A percentile compares a stretch with the other conserved stretches of the same genome.
phyloP scores from a whole-genome alignment of 1,140 invertebrate genomes.

The Dolichoris vasculosae region DNA sequence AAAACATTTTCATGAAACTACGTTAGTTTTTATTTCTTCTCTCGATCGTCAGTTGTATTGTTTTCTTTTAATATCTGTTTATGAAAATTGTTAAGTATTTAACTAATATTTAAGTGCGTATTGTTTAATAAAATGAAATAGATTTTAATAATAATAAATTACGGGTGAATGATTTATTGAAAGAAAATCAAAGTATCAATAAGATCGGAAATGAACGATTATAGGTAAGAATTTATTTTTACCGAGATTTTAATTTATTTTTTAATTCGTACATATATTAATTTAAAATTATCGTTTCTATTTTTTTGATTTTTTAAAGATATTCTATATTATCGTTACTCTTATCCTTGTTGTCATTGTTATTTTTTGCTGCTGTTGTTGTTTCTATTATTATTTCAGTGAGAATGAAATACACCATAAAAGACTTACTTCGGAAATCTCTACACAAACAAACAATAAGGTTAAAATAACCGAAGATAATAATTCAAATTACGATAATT shows the following conservation, averaged over 20 bases:
- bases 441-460: background rate
- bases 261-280: background rate
- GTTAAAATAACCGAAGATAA: background rate
- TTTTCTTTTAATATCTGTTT: background rate
- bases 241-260: background rate
- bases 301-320: background rate
- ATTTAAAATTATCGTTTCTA: background rate
- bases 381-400: background rate
- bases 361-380: no score
- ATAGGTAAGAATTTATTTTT: background rate
- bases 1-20: background rate
- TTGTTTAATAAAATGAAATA: background rate
- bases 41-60: background rate
- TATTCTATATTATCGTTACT: background rate
- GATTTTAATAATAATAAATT: background rate
- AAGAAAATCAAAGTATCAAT: background rate
- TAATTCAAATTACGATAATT: background rate
- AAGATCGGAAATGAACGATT: background rate
- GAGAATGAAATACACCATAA: background rate
- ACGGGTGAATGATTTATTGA: background rate
- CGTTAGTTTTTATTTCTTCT: background rate
- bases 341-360: no score
- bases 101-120: background rate
- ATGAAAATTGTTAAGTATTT: background rate
- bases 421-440: background rate